phyloP scores from a whole-genome alignment of 2,797 vertebrate genomes.

The Sebastes matsubarae region DNA sequence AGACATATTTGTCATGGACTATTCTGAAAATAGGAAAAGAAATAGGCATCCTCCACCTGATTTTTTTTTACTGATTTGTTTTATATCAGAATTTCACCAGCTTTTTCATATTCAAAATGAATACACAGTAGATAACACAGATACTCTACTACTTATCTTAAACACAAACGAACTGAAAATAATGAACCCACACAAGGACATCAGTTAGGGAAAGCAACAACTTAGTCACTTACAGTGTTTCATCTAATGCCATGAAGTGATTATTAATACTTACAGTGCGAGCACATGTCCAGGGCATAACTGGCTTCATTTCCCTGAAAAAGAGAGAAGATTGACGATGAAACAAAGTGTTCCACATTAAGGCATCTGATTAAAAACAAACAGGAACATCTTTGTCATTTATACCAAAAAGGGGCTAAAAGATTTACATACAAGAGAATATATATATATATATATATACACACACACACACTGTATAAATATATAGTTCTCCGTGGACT shows the following conservation, averaged over 20 bases:
- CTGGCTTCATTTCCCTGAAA: slow-evolving; percentile 96
- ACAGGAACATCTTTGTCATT: background rate
- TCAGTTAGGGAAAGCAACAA: background rate
- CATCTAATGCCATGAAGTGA: too few species aligned
- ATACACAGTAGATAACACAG: background rate
- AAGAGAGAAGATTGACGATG: slow-evolving; percentile 20
- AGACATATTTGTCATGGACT: background rate
- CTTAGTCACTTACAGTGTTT: background rate
- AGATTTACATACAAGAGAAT: too few species aligned
- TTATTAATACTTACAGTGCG: slow-evolving; percentile 90
- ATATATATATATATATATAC: too few species aligned
- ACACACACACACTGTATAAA: background rate
- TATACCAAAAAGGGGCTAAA: background rate
- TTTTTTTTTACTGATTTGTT: background rate
- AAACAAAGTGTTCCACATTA: background rate
- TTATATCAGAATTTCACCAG: too few species aligned
- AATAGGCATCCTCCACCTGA: background rate
- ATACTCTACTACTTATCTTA: background rate
- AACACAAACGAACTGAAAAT: background rate
- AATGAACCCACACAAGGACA: background rate
- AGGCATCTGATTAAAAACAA: background rate
- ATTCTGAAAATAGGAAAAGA: background rate
- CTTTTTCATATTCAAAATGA: background rate
- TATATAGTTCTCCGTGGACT: background rate
- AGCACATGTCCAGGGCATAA: slow-evolving; percentile 97